Evolutionary conservation across 2,888 invertebrate genomes (phyloP), one percentile per base, ranked within the genome.

Genomic region (Zhuqinia jingwanae): DNA sequence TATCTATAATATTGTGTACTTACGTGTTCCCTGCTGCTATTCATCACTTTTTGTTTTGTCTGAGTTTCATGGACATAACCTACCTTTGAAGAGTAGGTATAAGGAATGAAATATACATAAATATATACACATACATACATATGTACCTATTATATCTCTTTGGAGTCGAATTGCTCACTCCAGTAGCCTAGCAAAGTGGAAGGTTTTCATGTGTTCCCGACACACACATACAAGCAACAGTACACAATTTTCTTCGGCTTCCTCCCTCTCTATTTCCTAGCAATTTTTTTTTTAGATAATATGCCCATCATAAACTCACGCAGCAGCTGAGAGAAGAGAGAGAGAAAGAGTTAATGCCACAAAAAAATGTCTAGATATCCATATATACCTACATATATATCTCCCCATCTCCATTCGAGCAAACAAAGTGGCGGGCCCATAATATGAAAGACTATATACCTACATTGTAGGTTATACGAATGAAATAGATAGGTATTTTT

Each of bases 201-300:
- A 50, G n/a, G n/a, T 11, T 53, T 53, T n/a, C 53, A 53, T 53
- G 53, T n/a, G 53, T 53, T 36, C 36, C 36, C 36, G 36, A 36
- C 36, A 36, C 36, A 36, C 36, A 36, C 36, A 36, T 8, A 36
- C 36, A 36, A 36, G 36, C n/a, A 53, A 53, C n/a, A 53, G 53
- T 17, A 53, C 53, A 53, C 53, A 53, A 36, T 65, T 65, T 60
- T 65, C 63, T 30, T 36, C 63, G 63, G 30, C 63, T 65, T 65
- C 30, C 63, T 30, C 17, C 27, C 63, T 30, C 25, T 65, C 30
- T 11, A 3, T 53, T 53, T 53, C 17, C 17, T 65, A 30, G 5
- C 60, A 63, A 63, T 25, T 20, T 56, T 20, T 5, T 20, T 56
- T 56, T 1, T n/a, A 17, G 10, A 17, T 17, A 56, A 17, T n/a